Percentiles rank a stretch among this genome's conserved stretches.
phyloP scores from a whole-genome alignment of 2,888 invertebrate genomes.

The Cylindroiulus punctatus region DNA sequence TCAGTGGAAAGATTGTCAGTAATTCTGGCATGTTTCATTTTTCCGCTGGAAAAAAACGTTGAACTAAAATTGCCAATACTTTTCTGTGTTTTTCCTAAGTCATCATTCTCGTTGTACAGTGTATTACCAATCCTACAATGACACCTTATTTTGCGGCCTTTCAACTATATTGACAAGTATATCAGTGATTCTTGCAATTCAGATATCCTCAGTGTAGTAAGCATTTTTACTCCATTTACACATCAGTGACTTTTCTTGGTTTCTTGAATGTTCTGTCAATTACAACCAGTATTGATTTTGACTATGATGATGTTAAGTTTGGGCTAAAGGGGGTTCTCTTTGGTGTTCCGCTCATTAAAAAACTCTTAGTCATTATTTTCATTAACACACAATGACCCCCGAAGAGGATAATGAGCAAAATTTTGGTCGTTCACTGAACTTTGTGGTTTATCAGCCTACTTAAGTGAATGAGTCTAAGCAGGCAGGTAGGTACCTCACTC shows the following conservation, averaged over 20 bases:
- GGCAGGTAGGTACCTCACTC: background rate
- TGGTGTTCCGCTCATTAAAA: background rate
- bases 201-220: too few relatives aligned
- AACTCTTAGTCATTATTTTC: slow-evolving; percentile 3
- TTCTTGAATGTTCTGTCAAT: background rate
- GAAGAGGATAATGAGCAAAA: slow-evolving; percentile 4
- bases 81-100: too few relatives aligned
- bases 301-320: background rate
- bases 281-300: background rate
- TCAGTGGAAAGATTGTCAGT: too few relatives aligned
- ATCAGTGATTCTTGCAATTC: too few relatives aligned
- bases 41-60: too few relatives aligned
- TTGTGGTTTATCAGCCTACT: slow-evolving; percentile 19
- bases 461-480: background rate
- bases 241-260: background rate
- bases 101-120: too few relatives aligned
- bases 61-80: too few relatives aligned
- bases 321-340: background rate
- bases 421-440: slow-evolving; percentile 39
- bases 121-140: too few relatives aligned
- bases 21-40: too few relatives aligned
- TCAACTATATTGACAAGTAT: too few relatives aligned
- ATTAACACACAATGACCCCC: background rate
- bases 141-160: too few relatives aligned
- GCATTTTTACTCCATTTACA: too few relatives aligned